These are phyloP conservation scores for Nesometra sesokonis DNA, from an alignment of 35 echinoderm and acorn worm genomes.

Conservation along the genomic window DNA sequence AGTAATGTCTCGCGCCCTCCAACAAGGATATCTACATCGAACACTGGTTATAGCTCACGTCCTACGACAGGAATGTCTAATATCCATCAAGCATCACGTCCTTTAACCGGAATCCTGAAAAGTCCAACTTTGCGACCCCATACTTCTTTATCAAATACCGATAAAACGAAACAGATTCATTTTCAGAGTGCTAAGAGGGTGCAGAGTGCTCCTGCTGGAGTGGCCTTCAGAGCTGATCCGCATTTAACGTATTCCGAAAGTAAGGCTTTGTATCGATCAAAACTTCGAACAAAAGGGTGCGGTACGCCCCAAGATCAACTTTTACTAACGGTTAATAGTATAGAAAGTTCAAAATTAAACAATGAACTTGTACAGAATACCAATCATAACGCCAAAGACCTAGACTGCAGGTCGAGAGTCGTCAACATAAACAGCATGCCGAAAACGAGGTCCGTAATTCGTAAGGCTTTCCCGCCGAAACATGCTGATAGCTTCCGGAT, in stretches of 20 bases:
- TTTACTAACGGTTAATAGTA: slow-evolving; percentile 49
- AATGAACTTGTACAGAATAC: slow-evolving; percentile 60
- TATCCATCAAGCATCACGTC: not conserved
- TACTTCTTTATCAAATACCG: slow-evolving; percentile 55
- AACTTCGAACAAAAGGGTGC: slow-evolving; percentile 34
- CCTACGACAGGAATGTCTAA: not conserved
- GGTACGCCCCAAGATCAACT: slow-evolving; percentile 44
- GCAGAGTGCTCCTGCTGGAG: slow-evolving; percentile 63
- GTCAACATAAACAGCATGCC: not conserved
- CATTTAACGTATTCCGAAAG: slow-evolving; percentile 53
- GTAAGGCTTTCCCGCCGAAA: not conserved
- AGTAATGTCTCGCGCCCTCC: too few relatives aligned
- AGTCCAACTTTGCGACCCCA: slow-evolving; percentile 9
- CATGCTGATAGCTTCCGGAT: not conserved
- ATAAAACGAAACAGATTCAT: not conserved
- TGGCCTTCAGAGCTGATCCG: slow-evolving; percentile 18
- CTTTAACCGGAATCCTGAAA: not conserved
- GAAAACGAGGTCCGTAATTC: not conserved
- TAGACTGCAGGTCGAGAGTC: slow-evolving; percentile 20
- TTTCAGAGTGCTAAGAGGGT: slow-evolving; percentile 50
- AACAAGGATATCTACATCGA: not conserved
- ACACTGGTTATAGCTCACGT: not conserved
- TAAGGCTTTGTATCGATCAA: slow-evolving; percentile 57
- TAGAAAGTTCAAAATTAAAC: slow-evolving; percentile 63
- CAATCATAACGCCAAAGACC: slow-evolving; percentile 44